These are phyloP conservation scores for Drosophila quinaria DNA, from an alignment of 2,888 invertebrate species.

Conservation along the genomic window DNA sequence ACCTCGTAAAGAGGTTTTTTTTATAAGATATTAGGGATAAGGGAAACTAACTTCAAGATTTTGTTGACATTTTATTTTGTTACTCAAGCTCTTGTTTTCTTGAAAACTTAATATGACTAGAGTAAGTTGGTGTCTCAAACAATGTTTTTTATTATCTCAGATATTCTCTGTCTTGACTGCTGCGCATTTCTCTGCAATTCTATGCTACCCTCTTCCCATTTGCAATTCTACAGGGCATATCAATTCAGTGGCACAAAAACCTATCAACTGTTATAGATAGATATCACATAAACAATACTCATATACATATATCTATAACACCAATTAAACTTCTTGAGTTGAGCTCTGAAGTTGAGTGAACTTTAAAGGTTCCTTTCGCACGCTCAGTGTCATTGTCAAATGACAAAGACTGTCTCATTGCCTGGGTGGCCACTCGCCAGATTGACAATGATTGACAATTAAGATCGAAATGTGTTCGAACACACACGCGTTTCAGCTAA, in stretches of 20 bases:
- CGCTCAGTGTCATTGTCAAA: conserved; percentile 68
- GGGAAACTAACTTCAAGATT: no score
- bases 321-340: conserved; percentile 57
- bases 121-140: no score
- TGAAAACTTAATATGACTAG: no score
- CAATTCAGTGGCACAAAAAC: neutral
- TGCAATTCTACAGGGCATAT: neutral
- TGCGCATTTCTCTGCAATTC: neutral
- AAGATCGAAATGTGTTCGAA: conserved; percentile 53
- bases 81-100: no score
- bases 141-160: no score
- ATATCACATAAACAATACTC: neutral
- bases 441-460: conserved; percentile 77
- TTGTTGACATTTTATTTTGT: no score
- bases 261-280: conserved; percentile 7
- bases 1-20: no score
- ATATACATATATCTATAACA: neutral
- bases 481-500: conserved; percentile 14
- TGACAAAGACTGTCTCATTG: conserved; percentile 34
- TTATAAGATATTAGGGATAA: no score
- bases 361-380: conserved; percentile 63
- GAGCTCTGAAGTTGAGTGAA: conserved; percentile 67
- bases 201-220: neutral
- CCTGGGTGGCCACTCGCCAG: conserved; percentile 63
- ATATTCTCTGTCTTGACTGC: neutral